Evolutionary conservation across 2,888 invertebrate genomes (phyloP), one percentile per base, ranked within the genome.

Genomic region (Torymus tubicola): DNA sequence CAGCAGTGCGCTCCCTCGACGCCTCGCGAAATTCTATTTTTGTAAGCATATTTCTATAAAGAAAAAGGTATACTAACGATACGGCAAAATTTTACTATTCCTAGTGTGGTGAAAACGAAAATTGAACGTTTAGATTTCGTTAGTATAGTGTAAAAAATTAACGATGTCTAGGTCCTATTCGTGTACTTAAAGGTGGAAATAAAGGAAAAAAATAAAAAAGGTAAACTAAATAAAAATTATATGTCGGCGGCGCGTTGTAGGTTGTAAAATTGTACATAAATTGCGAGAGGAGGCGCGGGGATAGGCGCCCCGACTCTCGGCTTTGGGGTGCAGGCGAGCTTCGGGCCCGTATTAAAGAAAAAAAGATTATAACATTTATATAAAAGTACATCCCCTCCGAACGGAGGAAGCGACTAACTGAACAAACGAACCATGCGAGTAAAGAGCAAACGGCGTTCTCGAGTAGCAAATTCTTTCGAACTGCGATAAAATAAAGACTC

Each of bases 211-310:
- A 81, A 83, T 82, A 84, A 81, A 86, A 83, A 81, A 31, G 74
- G 80, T 85, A 84, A 87, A 85, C 87, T 83, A 83, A 84, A 83
- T 83, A 84, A 84, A 81, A 85, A 90, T 90, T 90, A 90, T 91
- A 90, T 90, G 90, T 90, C 89, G 90, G 88, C 88, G 90, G 89
- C 87, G 87, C 86, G 82, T 79, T 88, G 90, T 91, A 91, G 91
- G 90, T 90, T 92, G 92, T 92, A 92, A 93, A 93, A 92, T 92
- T 92, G 93, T 93, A 93, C 91, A 92, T 92, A 92, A 92, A 92
- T 92, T 90, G 92, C 92, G 92, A 93, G 92, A 92, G 91, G 91
- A 91, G 92, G 90, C 89, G 89, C 89, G 86, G 89, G 89, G 88
- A 89, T 90, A 75, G 79, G 81, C 89, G 91, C 90, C 89, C 86